Evolutionary conservation across 1,140 invertebrate genomes (phyloP).

Genomic region (Akabosia matsudoensis): DNA sequence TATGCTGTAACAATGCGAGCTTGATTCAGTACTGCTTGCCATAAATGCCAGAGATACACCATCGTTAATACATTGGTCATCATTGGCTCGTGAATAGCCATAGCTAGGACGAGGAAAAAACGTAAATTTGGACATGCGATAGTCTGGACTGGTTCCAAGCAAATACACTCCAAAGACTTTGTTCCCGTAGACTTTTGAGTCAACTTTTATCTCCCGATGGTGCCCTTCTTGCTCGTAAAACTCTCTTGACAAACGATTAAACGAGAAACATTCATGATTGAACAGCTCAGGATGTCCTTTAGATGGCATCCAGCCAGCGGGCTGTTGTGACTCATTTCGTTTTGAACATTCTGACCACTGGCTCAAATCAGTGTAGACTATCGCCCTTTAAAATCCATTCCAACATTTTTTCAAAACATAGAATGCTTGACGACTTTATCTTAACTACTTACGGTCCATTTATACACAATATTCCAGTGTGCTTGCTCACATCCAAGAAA

Average conservation of each 20-base stretch:
- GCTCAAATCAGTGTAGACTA: background rate
- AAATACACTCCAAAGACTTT: conserved; percentile 14
- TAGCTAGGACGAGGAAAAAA: background rate
- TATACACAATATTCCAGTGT: conserved; percentile 1
- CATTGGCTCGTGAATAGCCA: background rate
- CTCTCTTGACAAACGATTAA: background rate
- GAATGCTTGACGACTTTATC: background rate
- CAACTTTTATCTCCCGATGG: background rate
- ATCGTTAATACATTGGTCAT: background rate
- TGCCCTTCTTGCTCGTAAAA: background rate
- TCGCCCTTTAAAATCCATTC: background rate
- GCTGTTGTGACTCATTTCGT: background rate
- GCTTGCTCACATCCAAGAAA: background rate
- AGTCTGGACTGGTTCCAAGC: background rate
- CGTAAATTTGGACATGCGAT: background rate
- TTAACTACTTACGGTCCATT: conserved; percentile 8
- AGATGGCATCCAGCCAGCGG: background rate
- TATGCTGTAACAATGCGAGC: background rate
- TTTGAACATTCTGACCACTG: background rate
- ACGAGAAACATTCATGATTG: conserved; percentile 2
- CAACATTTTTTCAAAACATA: background rate
- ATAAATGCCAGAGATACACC: background rate
- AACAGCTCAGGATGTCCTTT: background rate
- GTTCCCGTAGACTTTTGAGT: background rate
- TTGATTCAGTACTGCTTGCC: background rate